Conservation (phyloP, 2,113 vertebrate species). For the Chroicocephalus ridibundus region DNA sequence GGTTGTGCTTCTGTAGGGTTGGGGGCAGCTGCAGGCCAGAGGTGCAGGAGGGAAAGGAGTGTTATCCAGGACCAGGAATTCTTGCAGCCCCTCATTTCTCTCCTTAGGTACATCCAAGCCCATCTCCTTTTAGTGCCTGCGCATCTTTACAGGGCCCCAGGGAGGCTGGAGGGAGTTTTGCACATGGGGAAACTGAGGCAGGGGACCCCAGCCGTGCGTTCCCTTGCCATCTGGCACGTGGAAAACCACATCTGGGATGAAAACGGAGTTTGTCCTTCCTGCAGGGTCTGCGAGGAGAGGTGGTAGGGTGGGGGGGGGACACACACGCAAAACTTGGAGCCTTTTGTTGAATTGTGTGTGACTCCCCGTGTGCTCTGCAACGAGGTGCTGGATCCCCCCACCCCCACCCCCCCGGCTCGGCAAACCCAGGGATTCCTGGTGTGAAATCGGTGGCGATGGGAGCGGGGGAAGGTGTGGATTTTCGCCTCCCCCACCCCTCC, state of each 20-base stretch:
- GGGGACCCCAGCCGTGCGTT: background rate
- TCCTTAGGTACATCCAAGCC: background rate
- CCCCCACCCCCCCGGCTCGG: background rate
- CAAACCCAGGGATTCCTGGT: background rate
- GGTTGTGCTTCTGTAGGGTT: background rate
- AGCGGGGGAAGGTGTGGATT: rapidly evolving
- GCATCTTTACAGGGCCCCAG: background rate
- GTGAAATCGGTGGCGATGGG: background rate
- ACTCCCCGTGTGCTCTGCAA: background rate
- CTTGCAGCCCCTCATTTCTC: background rate
- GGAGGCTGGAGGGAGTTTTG: background rate
- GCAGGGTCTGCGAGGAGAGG: background rate
- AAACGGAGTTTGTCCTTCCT: background rate
- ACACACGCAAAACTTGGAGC: background rate
- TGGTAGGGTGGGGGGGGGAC: background rate
- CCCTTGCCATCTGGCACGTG: background rate
- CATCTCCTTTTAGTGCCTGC: too few species aligned
- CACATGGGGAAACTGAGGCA: background rate
- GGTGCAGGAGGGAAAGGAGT: background rate
- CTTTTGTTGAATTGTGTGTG: rapidly evolving
- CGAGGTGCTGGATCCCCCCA: rapidly evolving
- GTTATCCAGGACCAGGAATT: background rate
- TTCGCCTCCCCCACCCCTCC: rapidly evolving
- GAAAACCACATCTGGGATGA: background rate
- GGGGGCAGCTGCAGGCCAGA: background rate